Percentiles rank a stretch among this genome's conserved stretches.
Conservation (phyloP, 2,888 invertebrate species). For the Pyralis farinalis region DNA sequence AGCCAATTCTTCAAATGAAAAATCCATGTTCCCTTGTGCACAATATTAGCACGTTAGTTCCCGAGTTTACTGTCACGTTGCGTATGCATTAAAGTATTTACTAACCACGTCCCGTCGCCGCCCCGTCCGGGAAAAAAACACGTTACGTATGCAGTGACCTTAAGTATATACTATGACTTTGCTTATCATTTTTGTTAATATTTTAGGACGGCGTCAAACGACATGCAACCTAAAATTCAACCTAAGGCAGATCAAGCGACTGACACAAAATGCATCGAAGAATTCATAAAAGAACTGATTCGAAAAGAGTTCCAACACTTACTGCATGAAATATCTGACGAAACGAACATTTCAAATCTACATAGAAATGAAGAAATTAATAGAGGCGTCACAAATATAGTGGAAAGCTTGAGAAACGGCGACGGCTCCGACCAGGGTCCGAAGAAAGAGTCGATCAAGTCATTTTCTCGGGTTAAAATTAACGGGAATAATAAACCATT, state of each 20-base stretch:
- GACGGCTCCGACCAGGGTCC: constrained; percentile 28
- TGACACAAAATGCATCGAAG: constrained; percentile 65
- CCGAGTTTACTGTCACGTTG: too few relatives aligned
- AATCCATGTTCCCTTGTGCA: too few relatives aligned
- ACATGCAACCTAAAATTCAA: constrained; percentile 18
- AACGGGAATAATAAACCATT: constrained; percentile 71
- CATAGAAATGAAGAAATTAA: constrained; percentile 47
- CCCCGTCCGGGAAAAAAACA: too few relatives aligned
- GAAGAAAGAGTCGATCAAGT: constrained; percentile 43
- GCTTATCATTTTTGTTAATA: too few relatives aligned
- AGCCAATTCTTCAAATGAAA: not conserved
- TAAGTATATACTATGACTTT: too few relatives aligned
- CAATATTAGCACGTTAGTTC: too few relatives aligned
- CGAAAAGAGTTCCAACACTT: constrained; percentile 62
- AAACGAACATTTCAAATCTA: constrained; percentile 23
- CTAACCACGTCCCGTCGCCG: too few relatives aligned
- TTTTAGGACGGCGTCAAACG: constrained; percentile 20
- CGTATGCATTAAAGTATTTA: too few relatives aligned
- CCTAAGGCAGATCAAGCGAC: constrained; percentile 58
- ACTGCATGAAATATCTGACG: constrained; percentile 51
- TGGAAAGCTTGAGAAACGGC: constrained; percentile 46
- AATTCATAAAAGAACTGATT: constrained; percentile 63
- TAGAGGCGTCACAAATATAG: constrained; percentile 56
- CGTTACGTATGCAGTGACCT: too few relatives aligned
- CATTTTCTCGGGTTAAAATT: constrained; percentile 66